Base-by-base conservation (phyloP, 2,888 invertebrate species). In the Morpho helenor region DNA sequence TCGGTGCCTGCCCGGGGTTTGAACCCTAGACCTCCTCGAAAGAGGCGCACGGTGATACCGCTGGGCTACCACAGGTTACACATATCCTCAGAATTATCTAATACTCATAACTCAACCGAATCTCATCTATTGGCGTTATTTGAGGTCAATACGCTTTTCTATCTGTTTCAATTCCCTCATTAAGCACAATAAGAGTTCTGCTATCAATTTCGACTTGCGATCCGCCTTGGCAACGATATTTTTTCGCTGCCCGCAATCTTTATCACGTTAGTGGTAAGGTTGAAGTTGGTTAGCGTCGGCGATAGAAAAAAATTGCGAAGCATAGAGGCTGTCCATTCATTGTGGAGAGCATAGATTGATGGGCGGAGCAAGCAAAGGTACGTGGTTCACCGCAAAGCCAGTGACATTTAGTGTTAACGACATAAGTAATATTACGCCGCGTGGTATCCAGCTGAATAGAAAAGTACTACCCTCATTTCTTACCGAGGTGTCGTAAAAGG, bases 121-220 rank as follows among this genome's bases (percentile, higher is more conserved):
- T 1, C 31, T 57, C 60, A 63, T 62, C 63, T 62, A 64, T 68
- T 62, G 62, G 60, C 65, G 61, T 66, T 65, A 63, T 65, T 63
- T 57, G 23, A 64, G 62, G 62, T 67, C 67, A 62, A 67, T 68
- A 66, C 64, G 56, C 73, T 76, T 70, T 79, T 80, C 81, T 80
- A 83, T 86, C 83, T 77, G 76, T 87, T 87, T 84, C 87, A 86
- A 86, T 87, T 86, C 87, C 80, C 85, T 87, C 87, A 87, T 87
- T 88, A 87, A 82, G 76, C 76, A 78, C 82, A 81, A 82, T 84
- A 84, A 83, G 83, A 85, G 77, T 83, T 84, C 75, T 74, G 82
- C 85, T 84, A 87, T 88, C 86, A 88, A 88, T 88, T 87, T 82
- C 76, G 75, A 73, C 72, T 74, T 72, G 66, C 73, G 78, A 73